phyloP scores from a whole-genome alignment of 2,113 vertebrate species.

The Periophthalmodon schlosseri region DNA sequence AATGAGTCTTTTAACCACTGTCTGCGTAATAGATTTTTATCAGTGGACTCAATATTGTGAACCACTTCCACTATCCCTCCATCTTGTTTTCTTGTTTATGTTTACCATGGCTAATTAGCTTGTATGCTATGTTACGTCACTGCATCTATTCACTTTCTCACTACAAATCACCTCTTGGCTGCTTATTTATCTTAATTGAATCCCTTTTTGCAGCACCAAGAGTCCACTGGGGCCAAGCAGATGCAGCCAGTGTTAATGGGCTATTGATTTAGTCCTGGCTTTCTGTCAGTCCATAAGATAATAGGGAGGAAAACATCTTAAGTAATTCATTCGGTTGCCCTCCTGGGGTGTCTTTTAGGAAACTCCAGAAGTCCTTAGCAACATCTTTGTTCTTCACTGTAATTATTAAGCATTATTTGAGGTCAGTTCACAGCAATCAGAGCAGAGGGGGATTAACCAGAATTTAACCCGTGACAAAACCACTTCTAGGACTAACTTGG shows the following conservation, averaged over 20 bases:
- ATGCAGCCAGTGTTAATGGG: slow-evolving; percentile 58
- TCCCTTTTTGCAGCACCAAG: slow-evolving; percentile 39
- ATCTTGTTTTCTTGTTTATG: neutral
- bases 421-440: slow-evolving; percentile 18
- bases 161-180: slow-evolving; percentile 31
- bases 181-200: slow-evolving; percentile 63
- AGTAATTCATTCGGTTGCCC: slow-evolving; percentile 35
- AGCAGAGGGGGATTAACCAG: neutral
- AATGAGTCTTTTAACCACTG: neutral
- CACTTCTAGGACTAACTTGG: neutral
- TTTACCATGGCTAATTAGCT: slow-evolving; percentile 24
- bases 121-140: neutral
- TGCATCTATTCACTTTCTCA: slow-evolving; percentile 10
- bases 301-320: slow-evolving; percentile 41
- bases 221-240: slow-evolving; percentile 35
- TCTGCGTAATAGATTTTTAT: neutral
- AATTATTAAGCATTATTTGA: slow-evolving; percentile 28
- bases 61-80: neutral
- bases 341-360: slow-evolving; percentile 39
- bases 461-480: neutral
- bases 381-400: slow-evolving; percentile 2
- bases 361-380: slow-evolving; percentile 28
- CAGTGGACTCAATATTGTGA: neutral
- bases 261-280: slow-evolving; percentile 64
- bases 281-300: slow-evolving; percentile 40